Evolutionary conservation across 2,797 vertebrate species (phyloP).

Genomic region (Rhinophrynus dorsalis): DNA sequence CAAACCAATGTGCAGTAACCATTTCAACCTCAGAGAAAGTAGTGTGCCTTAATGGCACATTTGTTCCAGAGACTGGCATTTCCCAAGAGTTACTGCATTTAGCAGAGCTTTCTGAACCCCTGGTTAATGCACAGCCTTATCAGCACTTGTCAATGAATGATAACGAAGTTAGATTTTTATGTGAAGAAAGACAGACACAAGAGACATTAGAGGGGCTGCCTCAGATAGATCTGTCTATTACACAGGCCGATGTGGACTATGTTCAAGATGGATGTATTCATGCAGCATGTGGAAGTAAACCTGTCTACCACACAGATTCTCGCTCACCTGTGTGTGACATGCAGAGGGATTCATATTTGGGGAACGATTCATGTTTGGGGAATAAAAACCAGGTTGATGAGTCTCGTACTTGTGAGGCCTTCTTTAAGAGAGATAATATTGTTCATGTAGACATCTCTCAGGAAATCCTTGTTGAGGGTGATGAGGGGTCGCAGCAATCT

Average conservation of each 20-base stretch:
- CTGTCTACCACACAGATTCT: neutral
- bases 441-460: neutral
- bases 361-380: constrained; percentile 11
- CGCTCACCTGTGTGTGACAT: constrained; percentile 6
- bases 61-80: neutral
- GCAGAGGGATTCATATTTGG: constrained; percentile 6
- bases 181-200: neutral
- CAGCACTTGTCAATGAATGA: neutral
- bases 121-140: neutral
- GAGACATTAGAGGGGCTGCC: neutral
- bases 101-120: neutral
- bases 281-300: neutral
- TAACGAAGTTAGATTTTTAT: neutral
- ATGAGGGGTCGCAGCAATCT: neutral
- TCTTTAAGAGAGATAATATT: constrained; percentile 12
- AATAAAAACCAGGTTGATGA: constrained; percentile 12
- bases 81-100: neutral
- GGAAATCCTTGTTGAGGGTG: constrained; percentile 3
- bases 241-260: neutral
- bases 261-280: neutral
- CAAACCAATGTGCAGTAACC: neutral
- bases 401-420: constrained; percentile 1
- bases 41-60: neutral
- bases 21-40: neutral
- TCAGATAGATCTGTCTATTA: neutral